Conservation (phyloP, 2,888 invertebrate species). For the Calameuta filiformis region DNA sequence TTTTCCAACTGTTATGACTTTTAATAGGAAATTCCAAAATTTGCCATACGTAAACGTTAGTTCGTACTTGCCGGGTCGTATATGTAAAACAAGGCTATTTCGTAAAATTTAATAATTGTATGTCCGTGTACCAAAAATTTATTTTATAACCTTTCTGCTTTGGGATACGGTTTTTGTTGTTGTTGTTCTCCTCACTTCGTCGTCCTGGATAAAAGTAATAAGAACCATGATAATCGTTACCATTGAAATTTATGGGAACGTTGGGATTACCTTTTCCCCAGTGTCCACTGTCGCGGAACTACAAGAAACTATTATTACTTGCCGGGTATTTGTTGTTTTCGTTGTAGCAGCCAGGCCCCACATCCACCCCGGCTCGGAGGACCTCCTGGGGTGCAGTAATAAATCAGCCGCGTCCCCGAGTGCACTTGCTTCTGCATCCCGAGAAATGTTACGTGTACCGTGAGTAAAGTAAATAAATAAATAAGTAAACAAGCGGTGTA, state of each 20-base stretch:
- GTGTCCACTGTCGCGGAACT: slow-evolving; percentile 34
- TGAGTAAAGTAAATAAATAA: neutral
- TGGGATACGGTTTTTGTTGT: neutral
- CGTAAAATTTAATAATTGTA: neutral
- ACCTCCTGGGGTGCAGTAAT: slow-evolving; percentile 35
- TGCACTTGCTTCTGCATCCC: slow-evolving; percentile 15
- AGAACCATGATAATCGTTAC: slow-evolving; percentile 42
- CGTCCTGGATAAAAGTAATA: neutral
- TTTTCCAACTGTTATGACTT: too few species aligned
- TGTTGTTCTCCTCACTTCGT: neutral
- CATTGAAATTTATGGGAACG: slow-evolving; percentile 46
- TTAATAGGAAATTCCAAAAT: too few species aligned
- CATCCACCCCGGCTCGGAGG: slow-evolving; percentile 24
- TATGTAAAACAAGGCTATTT: neutral
- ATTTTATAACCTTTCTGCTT: neutral
- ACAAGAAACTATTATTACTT: slow-evolving; percentile 58
- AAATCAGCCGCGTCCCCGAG: slow-evolving; percentile 37
- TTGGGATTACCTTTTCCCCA: slow-evolving; percentile 40
- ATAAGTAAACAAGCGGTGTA: neutral
- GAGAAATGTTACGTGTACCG: neutral
- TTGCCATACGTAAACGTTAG: too few species aligned
- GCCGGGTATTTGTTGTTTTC: slow-evolving; percentile 46
- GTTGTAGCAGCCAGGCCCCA: neutral
- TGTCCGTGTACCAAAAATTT: neutral
- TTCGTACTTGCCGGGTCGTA: too few species aligned